Base-by-base conservation (phyloP, 2,888 invertebrate species). In the Scaptomyza flava region DNA sequence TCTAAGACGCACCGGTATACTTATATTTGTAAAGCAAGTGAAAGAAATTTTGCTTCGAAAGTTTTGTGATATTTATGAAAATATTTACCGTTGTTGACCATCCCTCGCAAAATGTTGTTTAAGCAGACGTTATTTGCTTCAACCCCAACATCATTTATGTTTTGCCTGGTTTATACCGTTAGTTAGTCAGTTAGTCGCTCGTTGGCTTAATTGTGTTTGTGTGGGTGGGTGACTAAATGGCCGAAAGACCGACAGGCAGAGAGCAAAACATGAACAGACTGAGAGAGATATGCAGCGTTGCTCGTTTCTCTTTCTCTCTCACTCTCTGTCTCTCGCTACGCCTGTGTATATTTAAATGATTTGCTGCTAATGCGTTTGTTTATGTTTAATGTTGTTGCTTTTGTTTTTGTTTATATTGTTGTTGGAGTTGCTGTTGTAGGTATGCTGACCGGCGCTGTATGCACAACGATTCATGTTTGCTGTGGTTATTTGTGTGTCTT, bases 321-420 rank as follows among this genome's bases (percentile, higher is more conserved):
- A 3, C 38, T 41, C 41, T 52, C 12, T 6, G 23, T 8, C 38
- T 41, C 20, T 52, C 43, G 42, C 43, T 52, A n/a, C n/a, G 59
- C 43, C 43, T 57, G 66, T 85, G 80, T 75, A 72, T 86, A 86
- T 86, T 88, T 83, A 88, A 82, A 82, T 82, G 87, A 86, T 83
- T 83, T 83, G 84, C 83, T 75, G 87, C 79, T 83, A 88, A 83
- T 83, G 86, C 87, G 84, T 72, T 72, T 84, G 87, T 88, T 89
- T 84, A 83, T 89, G 89, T 81, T 84, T 87, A 79, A 83, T 88
- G 83, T 81, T 81, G 76, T 78, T 81, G 77, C 82, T 69, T 67
- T 70, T 81, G 78, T 75, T 80, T 81, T 72, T 79, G 73, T 66
- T 81, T 73, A 76, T 85, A 79, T 74, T 85, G 81, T 69, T 81